Evolutionary conservation across 2,888 invertebrate genomes (phyloP).

Genomic region (Agonopterix arenella): DNA sequence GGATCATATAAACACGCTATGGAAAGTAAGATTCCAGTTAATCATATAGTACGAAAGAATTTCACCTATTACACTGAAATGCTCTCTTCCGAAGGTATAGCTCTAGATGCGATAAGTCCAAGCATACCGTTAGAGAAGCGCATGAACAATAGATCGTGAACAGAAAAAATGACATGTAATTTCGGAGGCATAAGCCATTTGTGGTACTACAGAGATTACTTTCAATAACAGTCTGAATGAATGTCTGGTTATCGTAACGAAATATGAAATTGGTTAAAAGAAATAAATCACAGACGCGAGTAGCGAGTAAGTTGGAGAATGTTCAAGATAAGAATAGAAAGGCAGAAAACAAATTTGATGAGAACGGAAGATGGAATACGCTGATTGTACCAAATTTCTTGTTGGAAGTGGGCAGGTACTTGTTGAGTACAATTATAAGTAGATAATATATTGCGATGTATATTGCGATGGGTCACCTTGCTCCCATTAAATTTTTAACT

Average conservation of each 20-base stretch:
- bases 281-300: conserved; percentile 25
- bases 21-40: conserved; percentile 35
- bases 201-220: conserved; percentile 24
- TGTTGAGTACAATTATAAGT: no score
- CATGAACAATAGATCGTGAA: conserved; percentile 48
- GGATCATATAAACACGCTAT: conserved; percentile 10
- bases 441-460: no score
- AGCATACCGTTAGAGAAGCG: conserved; percentile 30
- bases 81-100: conserved; percentile 38
- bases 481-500: no score
- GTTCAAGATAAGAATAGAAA: conserved; percentile 29
- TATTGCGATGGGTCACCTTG: no score
- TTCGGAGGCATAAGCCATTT: conserved; percentile 24
- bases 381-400: no score
- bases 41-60: conserved; percentile 29
- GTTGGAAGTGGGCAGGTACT: no score
- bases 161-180: conserved; percentile 49
- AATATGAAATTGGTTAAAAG: conserved; percentile 28
- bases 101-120: conserved; percentile 47
- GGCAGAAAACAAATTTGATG: conserved; percentile 12
- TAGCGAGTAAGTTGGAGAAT: conserved; percentile 12
- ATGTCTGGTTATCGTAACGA: conserved; percentile 11
- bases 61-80: conserved; percentile 42
- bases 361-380: neutral
- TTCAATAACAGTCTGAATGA: conserved; percentile 18